These are phyloP conservation scores for Clarias gariepinus DNA, from an alignment of 2,113 vertebrate genomes.

Conservation along the genomic window DNA sequence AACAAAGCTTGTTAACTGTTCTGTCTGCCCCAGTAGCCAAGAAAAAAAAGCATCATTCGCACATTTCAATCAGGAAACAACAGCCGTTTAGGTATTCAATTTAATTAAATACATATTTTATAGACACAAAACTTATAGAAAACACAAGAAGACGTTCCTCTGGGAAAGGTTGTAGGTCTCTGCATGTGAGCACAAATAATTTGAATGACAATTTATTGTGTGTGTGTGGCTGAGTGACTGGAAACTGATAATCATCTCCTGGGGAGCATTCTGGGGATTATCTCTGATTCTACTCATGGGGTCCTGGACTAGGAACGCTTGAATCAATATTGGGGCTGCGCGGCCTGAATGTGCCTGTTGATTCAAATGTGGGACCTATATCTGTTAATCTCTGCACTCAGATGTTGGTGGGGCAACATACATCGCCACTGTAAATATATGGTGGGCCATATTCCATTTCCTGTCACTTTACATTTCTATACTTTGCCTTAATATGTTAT, in stretches of 20 bases:
- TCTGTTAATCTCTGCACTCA: constrained; percentile 71
- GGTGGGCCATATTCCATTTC: constrained; percentile 47
- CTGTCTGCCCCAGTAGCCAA: background rate
- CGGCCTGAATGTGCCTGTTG: constrained; percentile 64
- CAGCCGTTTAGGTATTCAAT: background rate
- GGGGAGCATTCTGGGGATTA: constrained; percentile 69
- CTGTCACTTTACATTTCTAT: constrained; percentile 39
- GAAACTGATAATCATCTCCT: constrained; percentile 68
- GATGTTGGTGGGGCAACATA: constrained; percentile 63
- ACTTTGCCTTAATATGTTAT: constrained; percentile 6
- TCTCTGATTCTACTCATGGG: constrained; percentile 69
- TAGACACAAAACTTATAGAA: background rate
- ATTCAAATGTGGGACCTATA: constrained; percentile 65
- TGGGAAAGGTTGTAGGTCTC: constrained; percentile 1
- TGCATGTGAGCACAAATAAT: constrained; percentile 15
- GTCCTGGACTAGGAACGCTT: constrained; percentile 66
- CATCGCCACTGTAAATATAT: constrained; percentile 59
- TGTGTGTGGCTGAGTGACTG: constrained; percentile 62
- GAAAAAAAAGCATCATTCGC: background rate
- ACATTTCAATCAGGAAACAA: constrained; percentile 24
- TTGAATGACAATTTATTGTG: constrained; percentile 24
- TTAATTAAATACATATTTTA: background rate
- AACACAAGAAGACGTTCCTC: background rate
- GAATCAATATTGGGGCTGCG: constrained; percentile 72
- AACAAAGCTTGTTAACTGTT: background rate